A percentile compares a stretch with the other conserved stretches of the same genome.
Evolutionary conservation across 2,113 vertebrate species (phyloP).

Genomic region (Amazona guildingii): DNA sequence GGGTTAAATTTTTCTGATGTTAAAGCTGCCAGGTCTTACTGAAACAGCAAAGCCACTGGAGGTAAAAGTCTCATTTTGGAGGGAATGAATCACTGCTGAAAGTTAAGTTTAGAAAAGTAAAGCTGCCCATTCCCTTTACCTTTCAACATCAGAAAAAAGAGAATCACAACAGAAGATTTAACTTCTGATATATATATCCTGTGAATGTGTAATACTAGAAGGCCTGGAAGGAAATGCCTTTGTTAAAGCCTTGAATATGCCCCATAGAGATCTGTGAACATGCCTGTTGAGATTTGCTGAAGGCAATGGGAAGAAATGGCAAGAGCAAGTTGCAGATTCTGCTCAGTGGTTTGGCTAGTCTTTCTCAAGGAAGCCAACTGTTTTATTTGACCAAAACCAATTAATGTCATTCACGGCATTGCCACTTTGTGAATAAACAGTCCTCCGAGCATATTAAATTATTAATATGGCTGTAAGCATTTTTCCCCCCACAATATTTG

Average conservation of each 20-base stretch:
- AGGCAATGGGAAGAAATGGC: neutral
- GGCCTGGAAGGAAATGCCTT: neutral
- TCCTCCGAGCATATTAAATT: neutral
- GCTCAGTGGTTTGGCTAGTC: neutral
- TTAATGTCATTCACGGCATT: neutral
- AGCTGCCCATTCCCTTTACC: neutral
- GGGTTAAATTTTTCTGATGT: neutral
- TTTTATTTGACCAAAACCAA: neutral
- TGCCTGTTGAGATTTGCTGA: neutral
- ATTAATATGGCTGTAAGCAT: neutral
- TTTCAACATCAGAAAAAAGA: neutral
- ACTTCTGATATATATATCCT: neutral
- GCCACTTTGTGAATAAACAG: neutral
- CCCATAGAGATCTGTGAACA: neutral
- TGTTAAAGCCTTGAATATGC: neutral
- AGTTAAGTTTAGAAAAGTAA: neutral
- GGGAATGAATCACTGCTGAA: neutral
- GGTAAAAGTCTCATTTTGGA: neutral
- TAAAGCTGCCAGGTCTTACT: neutral
- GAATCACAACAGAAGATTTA: neutral
- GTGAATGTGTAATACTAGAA: neutral
- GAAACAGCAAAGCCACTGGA: neutral
- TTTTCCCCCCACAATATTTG: neutral
- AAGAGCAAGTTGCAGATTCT: neutral
- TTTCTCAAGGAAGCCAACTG: neutral